These are phyloP conservation scores for Enoplosus armatus DNA, from an alignment of 2,797 vertebrate genomes.

Conservation along the genomic window DNA sequence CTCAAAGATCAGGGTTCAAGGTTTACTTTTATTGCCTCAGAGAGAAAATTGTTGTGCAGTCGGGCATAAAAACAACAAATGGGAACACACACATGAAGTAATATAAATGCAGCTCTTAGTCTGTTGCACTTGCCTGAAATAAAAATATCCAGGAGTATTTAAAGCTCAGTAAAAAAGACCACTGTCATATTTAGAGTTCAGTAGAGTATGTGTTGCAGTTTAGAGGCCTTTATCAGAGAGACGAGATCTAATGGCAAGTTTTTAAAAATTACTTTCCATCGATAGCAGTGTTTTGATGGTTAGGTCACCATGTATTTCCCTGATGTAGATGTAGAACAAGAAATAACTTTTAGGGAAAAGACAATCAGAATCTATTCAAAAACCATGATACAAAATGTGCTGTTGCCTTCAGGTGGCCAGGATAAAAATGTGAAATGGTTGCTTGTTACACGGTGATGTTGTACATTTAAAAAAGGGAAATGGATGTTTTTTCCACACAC, in stretches of 20 bases:
- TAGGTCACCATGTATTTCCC: background rate
- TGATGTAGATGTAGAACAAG: background rate
- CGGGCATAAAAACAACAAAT: conserved; percentile 57
- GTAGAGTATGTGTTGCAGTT: background rate
- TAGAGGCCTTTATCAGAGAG: background rate
- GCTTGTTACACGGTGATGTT: background rate
- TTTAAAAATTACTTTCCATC: background rate
- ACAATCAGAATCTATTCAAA: background rate
- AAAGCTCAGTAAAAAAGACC: conserved; percentile 33
- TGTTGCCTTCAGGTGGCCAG: background rate
- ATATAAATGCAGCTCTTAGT: conserved; percentile 30
- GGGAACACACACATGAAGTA: background rate
- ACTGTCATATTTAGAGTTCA: conserved; percentile 18
- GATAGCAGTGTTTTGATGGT: background rate
- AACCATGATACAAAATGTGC: background rate
- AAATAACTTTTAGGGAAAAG: background rate
- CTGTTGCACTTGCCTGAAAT: conserved; percentile 22
- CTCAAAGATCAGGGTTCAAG: conserved; percentile 55
- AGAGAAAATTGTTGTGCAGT: conserved; percentile 56
- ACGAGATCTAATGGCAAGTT: background rate
- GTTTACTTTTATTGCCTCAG: conserved; percentile 47
- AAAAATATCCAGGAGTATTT: conserved; percentile 29
- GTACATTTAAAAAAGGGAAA: background rate
- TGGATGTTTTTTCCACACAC: background rate
- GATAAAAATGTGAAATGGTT: background rate